phyloP scores from a whole-genome alignment of 2,888 invertebrate species.

The Thalpophila matura region DNA sequence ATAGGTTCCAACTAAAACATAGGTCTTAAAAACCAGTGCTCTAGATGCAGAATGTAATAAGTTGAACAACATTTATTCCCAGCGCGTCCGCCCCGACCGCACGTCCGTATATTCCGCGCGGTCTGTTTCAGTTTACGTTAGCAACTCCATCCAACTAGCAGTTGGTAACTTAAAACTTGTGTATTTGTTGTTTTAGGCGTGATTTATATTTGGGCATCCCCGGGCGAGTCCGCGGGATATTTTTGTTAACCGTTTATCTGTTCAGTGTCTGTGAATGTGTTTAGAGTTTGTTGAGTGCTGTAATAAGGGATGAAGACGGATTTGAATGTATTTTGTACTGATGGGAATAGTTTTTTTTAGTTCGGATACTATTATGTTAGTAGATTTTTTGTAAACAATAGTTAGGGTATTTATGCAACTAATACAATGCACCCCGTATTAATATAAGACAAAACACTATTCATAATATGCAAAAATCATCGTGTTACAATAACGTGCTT shows the following conservation, averaged over 20 bases:
- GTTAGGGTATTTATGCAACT: neutral
- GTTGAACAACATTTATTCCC: neutral
- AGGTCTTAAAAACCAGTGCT: neutral
- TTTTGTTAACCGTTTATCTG: constrained; percentile 63
- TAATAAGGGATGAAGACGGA: constrained; percentile 54
- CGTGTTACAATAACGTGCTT: too few relatives aligned
- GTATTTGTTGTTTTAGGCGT: constrained; percentile 64
- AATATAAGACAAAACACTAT: too few relatives aligned
- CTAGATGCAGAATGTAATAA: neutral
- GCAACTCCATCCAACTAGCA: constrained; percentile 53
- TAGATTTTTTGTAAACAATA: neutral
- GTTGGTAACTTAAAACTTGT: constrained; percentile 64
- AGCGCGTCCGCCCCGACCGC: constrained; percentile 23
- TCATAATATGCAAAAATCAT: too few relatives aligned
- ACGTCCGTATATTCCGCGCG: constrained; percentile 23
- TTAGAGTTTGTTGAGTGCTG: constrained; percentile 43
- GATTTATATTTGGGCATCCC: constrained; percentile 63
- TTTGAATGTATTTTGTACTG: constrained; percentile 15
- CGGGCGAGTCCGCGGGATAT: constrained; percentile 49
- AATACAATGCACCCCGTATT: too few relatives aligned
- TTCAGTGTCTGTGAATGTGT: constrained; percentile 58
- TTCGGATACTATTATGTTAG: neutral
- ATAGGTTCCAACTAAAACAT: neutral
- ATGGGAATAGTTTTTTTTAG: constrained; percentile 6
- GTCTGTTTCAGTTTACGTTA: constrained; percentile 55